Evolutionary conservation across 2,113 vertebrate species (phyloP).

Genomic region (Limanda limanda): DNA sequence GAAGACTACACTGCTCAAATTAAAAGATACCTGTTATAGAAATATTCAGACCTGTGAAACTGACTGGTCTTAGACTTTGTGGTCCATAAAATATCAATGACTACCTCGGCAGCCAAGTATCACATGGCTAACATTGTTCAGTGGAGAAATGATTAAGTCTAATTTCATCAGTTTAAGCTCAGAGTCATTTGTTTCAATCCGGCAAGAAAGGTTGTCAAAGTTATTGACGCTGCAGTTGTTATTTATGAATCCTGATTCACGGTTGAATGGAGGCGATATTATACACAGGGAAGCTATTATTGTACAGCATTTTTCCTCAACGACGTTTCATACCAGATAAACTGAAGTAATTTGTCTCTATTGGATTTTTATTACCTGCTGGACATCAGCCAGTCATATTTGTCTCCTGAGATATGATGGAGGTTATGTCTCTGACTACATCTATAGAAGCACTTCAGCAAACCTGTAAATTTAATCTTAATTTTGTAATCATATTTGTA

Average conservation of each 20-base stretch:
- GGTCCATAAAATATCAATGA: not conserved
- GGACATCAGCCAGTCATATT: conserved; percentile 19
- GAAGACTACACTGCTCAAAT: not conserved
- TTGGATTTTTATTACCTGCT: conserved; percentile 21
- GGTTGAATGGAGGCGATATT: conserved; percentile 24
- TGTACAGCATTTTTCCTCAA: conserved; percentile 4
- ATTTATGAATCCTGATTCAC: conserved; percentile 44
- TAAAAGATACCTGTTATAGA: not conserved
- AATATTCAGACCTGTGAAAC: not conserved
- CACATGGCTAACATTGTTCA: not conserved
- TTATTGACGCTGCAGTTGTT: conserved; percentile 50
- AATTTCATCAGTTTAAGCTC: conserved; percentile 7
- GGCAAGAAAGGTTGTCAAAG: conserved; percentile 40
- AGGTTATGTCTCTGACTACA: not conserved
- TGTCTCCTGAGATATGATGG: not conserved
- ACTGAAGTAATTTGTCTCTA: conserved; percentile 8
- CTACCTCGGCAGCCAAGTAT: not conserved
- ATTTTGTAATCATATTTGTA: accelerated
- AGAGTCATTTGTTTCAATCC: conserved; percentile 40
- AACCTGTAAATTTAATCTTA: not conserved
- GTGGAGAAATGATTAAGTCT: not conserved
- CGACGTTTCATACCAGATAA: conserved; percentile 9
- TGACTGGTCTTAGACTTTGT: not conserved
- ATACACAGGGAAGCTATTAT: conserved; percentile 4
- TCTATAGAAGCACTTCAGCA: not conserved